Base-by-base conservation (phyloP, 2,888 invertebrate genomes). In the Drosophila prostipennis region DNA sequence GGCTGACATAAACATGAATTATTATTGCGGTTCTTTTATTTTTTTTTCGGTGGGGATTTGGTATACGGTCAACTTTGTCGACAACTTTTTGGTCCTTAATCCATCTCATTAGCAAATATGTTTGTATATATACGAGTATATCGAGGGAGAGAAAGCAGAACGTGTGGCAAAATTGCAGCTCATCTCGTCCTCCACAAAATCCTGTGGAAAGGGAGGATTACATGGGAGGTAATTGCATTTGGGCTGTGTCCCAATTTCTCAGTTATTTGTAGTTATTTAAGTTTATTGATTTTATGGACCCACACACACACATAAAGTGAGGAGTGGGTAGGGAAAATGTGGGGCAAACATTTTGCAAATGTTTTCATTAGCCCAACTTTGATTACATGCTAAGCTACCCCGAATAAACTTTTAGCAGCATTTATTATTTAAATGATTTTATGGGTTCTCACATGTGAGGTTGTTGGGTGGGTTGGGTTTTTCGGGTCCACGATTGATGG, bases 341-440 rank as follows among this genome's bases (percentile, higher is more conserved):
- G 60, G 49, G 57, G 56, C 80, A 74, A 76, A 78, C 79, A 81
- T 81, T 85, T 81, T 85, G 80, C 72, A 86, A 82, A 83, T 86
- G 83, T 82, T 86, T 82, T 82, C 78, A 82, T 83, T 82, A 77
- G 61, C 57, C 60, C 45, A 74, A 74, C 74, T 74, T 74, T 74
- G 73, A 74, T 74, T 73, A 73, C 59, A 72, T 59, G 49, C 72
- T 58, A 72, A 72, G 73, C 65, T 65, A 29, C 8, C n/a, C 39
- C 42, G 14, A 59, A 70, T 78, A 80, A 86, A 86, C 75, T 74
- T 78, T 80, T 51, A 34, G 68, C 51, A 58, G 69, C 86, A 82
- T 82, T 78, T 83, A 82, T 86, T 82, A 82, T 82, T 82, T 83
- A 82, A 82, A 82, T 83, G 82, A 72, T 82, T 68, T 69, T 68